Evolutionary conservation across 2,888 invertebrate genomes (phyloP).

Genomic region (Nomada ferruginata): DNA sequence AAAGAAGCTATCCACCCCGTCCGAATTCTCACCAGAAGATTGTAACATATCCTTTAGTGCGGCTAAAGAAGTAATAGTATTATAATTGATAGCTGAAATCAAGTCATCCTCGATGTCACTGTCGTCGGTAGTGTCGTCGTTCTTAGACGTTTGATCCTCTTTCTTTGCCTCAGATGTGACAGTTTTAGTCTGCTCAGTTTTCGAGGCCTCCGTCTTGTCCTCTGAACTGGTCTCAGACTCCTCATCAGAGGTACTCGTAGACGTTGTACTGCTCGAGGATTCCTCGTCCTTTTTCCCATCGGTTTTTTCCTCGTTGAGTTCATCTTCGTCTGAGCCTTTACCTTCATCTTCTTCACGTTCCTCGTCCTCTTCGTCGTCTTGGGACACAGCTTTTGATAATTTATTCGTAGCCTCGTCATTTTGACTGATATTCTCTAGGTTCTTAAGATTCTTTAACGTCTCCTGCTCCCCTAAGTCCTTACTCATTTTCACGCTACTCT

Average conservation of each 20-base stretch:
- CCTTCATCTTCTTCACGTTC: constrained; percentile 68
- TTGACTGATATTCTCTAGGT: constrained; percentile 52
- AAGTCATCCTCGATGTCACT: constrained; percentile 88
- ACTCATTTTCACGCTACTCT: constrained; percentile 46
- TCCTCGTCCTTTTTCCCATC: constrained; percentile 76
- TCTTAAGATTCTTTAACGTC: constrained; percentile 71
- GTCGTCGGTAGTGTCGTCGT: constrained; percentile 82
- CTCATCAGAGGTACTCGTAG: constrained; percentile 80
- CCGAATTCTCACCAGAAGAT: constrained; percentile 86
- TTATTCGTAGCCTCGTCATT: constrained; percentile 53
- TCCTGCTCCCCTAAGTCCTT: constrained; percentile 59
- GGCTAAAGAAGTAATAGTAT: constrained; percentile 89
- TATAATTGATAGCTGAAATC: constrained; percentile 89
- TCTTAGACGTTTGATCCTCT: constrained; percentile 67
- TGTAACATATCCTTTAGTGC: constrained; percentile 89
- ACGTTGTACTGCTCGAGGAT: constrained; percentile 77
- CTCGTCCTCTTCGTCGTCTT: constrained; percentile 71
- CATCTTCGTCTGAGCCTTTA: constrained; percentile 68
- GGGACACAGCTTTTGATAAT: constrained; percentile 51
- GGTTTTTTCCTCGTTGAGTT: constrained; percentile 60
- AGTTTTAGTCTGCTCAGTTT: constrained; percentile 61
- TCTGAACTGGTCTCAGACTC: constrained; percentile 82
- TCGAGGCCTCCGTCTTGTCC: constrained; percentile 79
- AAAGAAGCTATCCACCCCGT: constrained; percentile 87
- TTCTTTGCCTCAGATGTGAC: constrained; percentile 52